These are phyloP conservation scores for Oreochromis grahami DNA, from an alignment of 2,797 vertebrate species.

Conservation along the genomic window DNA sequence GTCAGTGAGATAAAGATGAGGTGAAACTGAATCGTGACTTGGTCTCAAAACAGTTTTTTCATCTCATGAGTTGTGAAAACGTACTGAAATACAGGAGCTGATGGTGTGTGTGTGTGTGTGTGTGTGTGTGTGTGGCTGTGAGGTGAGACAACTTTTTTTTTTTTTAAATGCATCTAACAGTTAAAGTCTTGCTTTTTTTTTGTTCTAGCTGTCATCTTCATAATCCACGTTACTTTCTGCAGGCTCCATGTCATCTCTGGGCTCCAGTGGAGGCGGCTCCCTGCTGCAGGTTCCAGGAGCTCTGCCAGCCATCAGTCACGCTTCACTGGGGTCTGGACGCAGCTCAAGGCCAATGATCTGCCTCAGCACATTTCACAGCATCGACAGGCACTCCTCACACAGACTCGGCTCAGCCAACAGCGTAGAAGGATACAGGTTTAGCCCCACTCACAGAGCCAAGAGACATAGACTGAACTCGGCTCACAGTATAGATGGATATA, in stretches of 20 bases:
- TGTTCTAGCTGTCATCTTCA: background rate
- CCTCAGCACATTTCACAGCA: constrained; percentile 38
- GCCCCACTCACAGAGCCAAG: constrained; percentile 53
- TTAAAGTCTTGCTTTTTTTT: background rate
- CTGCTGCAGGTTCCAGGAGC: constrained; percentile 78
- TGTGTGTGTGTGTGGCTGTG: background rate
- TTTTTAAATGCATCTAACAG: background rate
- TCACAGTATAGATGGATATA: constrained; percentile 67
- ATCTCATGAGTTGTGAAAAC: background rate
- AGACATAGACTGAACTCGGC: constrained; percentile 60
- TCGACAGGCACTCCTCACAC: constrained; percentile 42
- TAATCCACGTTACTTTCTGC: background rate
- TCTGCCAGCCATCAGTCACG: constrained; percentile 62
- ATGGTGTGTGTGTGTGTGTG: background rate
- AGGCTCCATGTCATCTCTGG: constrained; percentile 76
- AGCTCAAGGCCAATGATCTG: constrained; percentile 57
- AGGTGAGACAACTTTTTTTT: background rate
- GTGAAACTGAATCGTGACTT: background rate
- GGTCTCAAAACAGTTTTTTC: background rate
- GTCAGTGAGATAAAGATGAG: background rate
- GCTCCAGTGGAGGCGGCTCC: constrained; percentile 72
- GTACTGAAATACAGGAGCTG: background rate
- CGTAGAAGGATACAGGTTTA: constrained; percentile 22
- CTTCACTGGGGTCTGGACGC: constrained; percentile 56
- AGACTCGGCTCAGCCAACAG: constrained; percentile 50